Conservation (phyloP, 2,797 vertebrate species). For the Hemitrygon akajei region DNA sequence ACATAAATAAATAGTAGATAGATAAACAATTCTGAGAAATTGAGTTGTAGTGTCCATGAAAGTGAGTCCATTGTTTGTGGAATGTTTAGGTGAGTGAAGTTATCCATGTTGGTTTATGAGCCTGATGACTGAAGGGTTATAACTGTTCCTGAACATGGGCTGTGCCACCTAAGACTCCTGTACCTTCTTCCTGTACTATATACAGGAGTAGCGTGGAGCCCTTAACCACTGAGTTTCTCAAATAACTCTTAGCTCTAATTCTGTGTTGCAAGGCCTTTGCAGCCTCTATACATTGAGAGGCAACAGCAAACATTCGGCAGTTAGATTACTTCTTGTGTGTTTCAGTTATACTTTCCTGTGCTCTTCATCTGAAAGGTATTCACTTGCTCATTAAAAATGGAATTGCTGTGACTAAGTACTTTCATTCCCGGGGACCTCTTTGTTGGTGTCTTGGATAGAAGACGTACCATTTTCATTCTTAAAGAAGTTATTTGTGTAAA, state of each 20-base stretch:
- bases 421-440: background rate
- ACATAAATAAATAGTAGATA: too few species aligned
- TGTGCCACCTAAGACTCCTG: too few species aligned
- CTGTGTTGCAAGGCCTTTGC: background rate
- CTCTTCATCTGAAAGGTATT: background rate
- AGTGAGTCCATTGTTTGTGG: too few species aligned
- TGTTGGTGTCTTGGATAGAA: background rate
- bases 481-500: background rate
- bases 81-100: too few species aligned
- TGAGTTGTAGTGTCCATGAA: too few species aligned
- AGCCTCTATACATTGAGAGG: background rate
- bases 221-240: background rate
- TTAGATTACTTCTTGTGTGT: background rate
- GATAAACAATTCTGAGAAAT: too few species aligned
- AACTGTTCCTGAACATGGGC: too few species aligned
- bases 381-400: background rate
- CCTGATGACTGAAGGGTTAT: too few species aligned
- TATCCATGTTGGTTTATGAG: too few species aligned
- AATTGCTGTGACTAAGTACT: background rate
- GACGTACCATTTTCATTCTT: background rate
- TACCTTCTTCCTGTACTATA: too few species aligned
- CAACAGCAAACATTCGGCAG: background rate
- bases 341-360: background rate
- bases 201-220: too few species aligned
- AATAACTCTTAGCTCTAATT: background rate